These are phyloP conservation scores for Acutogordius australiensis DNA, from an alignment of 2,888 invertebrate genomes.

Conservation along the genomic window DNA sequence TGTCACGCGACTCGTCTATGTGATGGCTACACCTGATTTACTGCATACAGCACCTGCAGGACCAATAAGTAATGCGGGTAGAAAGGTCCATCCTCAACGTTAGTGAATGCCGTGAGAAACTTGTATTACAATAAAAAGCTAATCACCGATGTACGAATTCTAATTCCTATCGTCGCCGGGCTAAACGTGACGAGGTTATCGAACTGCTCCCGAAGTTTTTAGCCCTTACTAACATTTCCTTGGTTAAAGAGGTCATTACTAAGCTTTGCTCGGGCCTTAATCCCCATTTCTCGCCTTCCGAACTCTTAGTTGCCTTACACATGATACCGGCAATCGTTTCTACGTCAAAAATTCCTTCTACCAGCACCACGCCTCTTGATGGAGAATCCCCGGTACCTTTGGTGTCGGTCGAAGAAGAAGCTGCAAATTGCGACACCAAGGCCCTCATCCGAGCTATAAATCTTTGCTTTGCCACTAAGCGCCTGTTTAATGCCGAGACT, in stretches of 20 bases:
- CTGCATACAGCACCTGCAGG: background rate
- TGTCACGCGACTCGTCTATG: slow-evolving; percentile 69
- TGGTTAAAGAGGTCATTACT: slow-evolving; percentile 39
- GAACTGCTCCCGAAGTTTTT: slow-evolving; percentile 67
- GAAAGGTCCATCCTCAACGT: slow-evolving; percentile 43
- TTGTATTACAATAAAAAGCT: slow-evolving; percentile 46
- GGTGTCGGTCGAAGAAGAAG: background rate
- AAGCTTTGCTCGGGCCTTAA: slow-evolving; percentile 22
- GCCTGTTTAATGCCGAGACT: slow-evolving; percentile 59
- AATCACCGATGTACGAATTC: slow-evolving; percentile 73
- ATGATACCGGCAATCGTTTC: background rate
- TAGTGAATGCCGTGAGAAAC: slow-evolving; percentile 59
- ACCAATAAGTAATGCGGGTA: too few relatives aligned
- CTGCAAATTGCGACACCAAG: background rate
- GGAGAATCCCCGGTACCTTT: background rate
- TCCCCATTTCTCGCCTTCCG: background rate
- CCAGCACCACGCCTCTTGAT: background rate
- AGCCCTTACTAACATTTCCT: slow-evolving; percentile 52
- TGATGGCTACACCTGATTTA: slow-evolving; percentile 39
- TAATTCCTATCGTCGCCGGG: slow-evolving; percentile 77
- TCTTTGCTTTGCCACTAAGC: slow-evolving; percentile 42
- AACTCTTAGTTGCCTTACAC: slow-evolving; percentile 3
- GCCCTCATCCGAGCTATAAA: background rate
- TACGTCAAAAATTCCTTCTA: background rate
- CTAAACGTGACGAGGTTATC: slow-evolving; percentile 45